These are phyloP conservation scores for Platerodrilus igneus DNA, from an alignment of 2,888 invertebrate species.

Conservation along the genomic window DNA sequence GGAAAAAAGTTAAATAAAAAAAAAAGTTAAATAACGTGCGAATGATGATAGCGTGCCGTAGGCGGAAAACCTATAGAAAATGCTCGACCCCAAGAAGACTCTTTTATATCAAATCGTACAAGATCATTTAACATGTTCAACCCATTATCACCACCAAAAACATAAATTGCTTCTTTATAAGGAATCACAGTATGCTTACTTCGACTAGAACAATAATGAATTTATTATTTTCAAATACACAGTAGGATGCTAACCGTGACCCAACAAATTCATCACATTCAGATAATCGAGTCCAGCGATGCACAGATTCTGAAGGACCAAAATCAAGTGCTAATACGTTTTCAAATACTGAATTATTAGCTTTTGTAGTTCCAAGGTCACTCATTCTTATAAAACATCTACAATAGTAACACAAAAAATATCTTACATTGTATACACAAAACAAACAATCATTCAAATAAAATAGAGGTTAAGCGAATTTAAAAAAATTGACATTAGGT, in stretches of 20 bases:
- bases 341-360: conserved; percentile 47
- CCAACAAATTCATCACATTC: conserved; percentile 97
- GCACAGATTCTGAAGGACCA: conserved; percentile 87
- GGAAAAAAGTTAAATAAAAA: too few species aligned
- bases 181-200: conserved; percentile 95
- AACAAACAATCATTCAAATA: too few species aligned
- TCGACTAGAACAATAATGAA: conserved; percentile 55
- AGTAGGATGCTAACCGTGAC: conserved; percentile 62
- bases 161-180: conserved; percentile 91
- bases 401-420: too few species aligned
- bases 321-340: conserved; percentile 82
- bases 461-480: too few species aligned
- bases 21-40: conserved; percentile 80
- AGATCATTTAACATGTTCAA: conserved; percentile 93
- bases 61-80: conserved; percentile 83
- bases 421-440: too few species aligned
- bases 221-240: background rate
- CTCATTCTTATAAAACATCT: conserved; percentile 37
- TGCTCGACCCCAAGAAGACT: conserved; percentile 90
- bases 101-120: conserved; percentile 86
- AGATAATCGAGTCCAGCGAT: conserved; percentile 89
- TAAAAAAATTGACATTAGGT: too few species aligned
- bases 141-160: conserved; percentile 95
- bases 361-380: conserved; percentile 34
- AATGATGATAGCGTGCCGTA: conserved; percentile 92